Evolutionary conservation across 2,113 vertebrate species (phyloP), one percentile per base, ranked within the genome.

Genomic region (Stigmatopora argus): DNA sequence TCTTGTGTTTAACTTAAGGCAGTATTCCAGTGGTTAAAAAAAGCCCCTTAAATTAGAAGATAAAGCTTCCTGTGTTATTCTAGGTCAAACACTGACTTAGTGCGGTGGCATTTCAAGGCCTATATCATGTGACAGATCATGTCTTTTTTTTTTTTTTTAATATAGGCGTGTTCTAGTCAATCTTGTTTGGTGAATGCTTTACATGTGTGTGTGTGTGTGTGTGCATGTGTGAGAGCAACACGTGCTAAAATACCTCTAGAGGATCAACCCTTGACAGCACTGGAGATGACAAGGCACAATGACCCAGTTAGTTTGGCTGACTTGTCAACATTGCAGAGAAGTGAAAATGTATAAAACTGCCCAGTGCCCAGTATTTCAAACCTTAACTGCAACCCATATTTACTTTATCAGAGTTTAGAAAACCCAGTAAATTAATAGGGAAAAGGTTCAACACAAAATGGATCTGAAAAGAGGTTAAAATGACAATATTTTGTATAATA

Each of bases 141-240:
- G 66, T 72, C 69, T 76, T 60, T 56, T 10, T 14, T 11, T 3
- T 23, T 53, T 23, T 11, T 53, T 53, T 23, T 6, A 60, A 41
- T 62, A 34, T 31, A 61, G 7, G 46, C 12, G 14, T 62, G 62
- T 71, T 66, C 77, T 68, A 65, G 71, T 69, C 59, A 46, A 57
- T 65, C 78, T 58, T 70, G 66, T 69, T 53, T 75, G 14, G 56
- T 71, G 69, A 57, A 58, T 71, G 41, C 52, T 35, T 23, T 66
- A 65, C 35, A 38, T 38, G 35, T 38, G 56, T 31, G 10, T 35
- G 26, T n/a, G n/a, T n/a, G n/a, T n/a, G n/a, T 26, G 41, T 23
- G 18, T 65, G 67, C 60, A 26, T 60, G 69, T 67, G 65, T 18
- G 49, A 45, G 19, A 49, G 46, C 5, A 10, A 55, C 56, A 62